A percentile compares a stretch with the other conserved stretches of the same genome.
Evolutionary conservation across 2,888 invertebrate species (phyloP).

Genomic region (Pasiphila rectangulata): DNA sequence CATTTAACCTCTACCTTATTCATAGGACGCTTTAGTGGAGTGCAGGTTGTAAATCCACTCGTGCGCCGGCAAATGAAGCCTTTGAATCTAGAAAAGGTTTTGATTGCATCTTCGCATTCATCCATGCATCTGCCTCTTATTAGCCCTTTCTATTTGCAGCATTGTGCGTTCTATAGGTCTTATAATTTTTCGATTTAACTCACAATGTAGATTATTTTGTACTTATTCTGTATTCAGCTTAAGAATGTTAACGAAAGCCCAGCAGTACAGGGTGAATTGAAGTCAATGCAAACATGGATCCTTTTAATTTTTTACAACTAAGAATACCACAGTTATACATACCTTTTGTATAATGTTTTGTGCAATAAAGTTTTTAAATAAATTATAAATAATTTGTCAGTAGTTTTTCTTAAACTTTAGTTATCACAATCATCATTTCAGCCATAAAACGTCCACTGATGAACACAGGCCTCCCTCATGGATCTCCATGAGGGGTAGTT

Average conservation of each 20-base stretch:
- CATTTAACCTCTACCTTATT: too few relatives aligned
- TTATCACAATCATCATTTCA: too few relatives aligned
- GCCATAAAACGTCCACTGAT: too few relatives aligned
- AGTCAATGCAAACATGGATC: too few relatives aligned
- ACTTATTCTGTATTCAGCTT: conserved; percentile 10
- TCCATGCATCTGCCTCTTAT: conserved; percentile 36
- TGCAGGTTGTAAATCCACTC: conserved; percentile 16
- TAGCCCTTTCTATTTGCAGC: conserved; percentile 35
- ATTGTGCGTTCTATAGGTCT: conserved; percentile 27
- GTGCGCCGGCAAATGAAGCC: conserved; percentile 34
- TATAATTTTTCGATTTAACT: conserved; percentile 20
- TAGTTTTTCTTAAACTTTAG: too few relatives aligned
- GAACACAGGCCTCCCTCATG: too few relatives aligned
- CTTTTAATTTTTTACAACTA: background rate
- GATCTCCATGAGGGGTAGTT: too few relatives aligned
- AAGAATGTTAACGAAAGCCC: conserved; percentile 16
- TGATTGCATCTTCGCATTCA: conserved; percentile 37
- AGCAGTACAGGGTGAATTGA: too few relatives aligned
- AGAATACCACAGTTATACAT: background rate
- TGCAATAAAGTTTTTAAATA: too few relatives aligned
- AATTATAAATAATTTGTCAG: too few relatives aligned
- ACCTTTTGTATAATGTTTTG: too few relatives aligned
- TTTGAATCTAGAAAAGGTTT: conserved; percentile 37
- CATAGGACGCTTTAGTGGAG: conserved; percentile 5
- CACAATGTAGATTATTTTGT: conserved; percentile 15